A percentile compares a stretch with the other conserved stretches of the same genome.
phyloP scores from a whole-genome alignment of 2,113 vertebrate genomes.

The Onychorhynchus coronatus region DNA sequence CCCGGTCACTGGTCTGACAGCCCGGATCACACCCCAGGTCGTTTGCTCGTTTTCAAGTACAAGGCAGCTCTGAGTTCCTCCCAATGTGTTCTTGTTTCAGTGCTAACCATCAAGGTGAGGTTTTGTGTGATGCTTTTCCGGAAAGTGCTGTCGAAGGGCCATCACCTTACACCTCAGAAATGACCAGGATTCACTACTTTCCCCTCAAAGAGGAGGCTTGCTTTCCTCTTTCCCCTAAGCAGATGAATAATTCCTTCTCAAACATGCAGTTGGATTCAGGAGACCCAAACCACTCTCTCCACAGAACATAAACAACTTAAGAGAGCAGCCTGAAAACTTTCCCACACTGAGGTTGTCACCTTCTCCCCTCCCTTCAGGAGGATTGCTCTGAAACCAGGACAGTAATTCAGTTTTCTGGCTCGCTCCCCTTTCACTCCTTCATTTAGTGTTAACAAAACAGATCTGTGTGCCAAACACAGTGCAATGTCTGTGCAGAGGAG shows the following conservation, averaged over 20 bases:
- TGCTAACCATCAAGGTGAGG: not conserved
- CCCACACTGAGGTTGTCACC: conserved; percentile 23
- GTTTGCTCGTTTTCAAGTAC: not conserved
- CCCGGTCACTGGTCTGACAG: not conserved
- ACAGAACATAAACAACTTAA: conserved; percentile 23
- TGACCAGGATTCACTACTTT: not conserved
- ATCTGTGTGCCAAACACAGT: not conserved
- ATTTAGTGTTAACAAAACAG: not conserved
- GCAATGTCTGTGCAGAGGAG: not conserved
- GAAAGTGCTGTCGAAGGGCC: not conserved
- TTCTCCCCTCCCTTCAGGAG: conserved; percentile 11
- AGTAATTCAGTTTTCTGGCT: not conserved
- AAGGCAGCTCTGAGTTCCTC: not conserved
- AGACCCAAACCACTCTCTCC: not conserved
- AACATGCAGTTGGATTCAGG: not conserved
- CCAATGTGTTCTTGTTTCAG: not conserved
- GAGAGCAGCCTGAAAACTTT: conserved; percentile 35
- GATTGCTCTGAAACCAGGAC: not conserved
- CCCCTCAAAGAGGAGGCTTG: not conserved
- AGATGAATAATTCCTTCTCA: not conserved
- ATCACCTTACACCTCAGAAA: not conserved
- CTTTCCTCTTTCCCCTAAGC: not conserved
- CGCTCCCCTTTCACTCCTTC: not conserved
- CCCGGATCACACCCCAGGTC: not conserved
- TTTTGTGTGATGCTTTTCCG: not conserved